Evolutionary conservation across 1,140 invertebrate genomes (phyloP).

Genomic region (Copidosoma floridanum): DNA sequence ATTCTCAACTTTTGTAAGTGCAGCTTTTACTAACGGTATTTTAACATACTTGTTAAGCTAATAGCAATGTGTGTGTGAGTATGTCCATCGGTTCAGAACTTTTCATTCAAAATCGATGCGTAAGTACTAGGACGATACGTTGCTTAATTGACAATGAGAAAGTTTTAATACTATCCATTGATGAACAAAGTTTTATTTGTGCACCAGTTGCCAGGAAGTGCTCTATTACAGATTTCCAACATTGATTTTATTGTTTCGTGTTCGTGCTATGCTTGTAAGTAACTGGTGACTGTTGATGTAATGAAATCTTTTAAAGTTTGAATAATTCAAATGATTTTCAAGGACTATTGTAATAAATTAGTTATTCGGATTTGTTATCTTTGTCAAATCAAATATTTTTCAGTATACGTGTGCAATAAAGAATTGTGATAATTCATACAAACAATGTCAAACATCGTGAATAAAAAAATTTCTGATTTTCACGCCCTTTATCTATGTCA

Average conservation of each 20-base stretch:
- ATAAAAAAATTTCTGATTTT: too few relatives aligned
- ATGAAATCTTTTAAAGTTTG: not conserved
- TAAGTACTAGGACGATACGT: too few relatives aligned
- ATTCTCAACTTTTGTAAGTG: too few relatives aligned
- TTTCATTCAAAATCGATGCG: too few relatives aligned
- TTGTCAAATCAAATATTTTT: too few relatives aligned
- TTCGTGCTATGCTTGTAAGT: not conserved
- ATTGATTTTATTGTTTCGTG: not conserved
- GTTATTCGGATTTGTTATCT: not conserved
- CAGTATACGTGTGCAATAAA: too few relatives aligned
- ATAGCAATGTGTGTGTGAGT: too few relatives aligned
- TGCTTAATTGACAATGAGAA: slow-evolving; percentile 10
- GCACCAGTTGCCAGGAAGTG: slow-evolving; percentile 3
- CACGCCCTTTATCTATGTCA: not conserved
- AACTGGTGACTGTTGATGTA: not conserved
- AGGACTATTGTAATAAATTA: not conserved
- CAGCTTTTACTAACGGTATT: too few relatives aligned
- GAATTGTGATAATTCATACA: too few relatives aligned
- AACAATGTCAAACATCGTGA: too few relatives aligned
- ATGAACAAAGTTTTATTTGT: slow-evolving; percentile 21
- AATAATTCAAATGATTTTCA: not conserved
- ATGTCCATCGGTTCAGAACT: too few relatives aligned
- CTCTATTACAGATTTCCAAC: not conserved
- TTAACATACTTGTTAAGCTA: too few relatives aligned
- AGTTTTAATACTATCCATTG: slow-evolving; percentile 20